Conservation (phyloP, 2,797 vertebrate genomes). For the Buphagus erythrorhynchus region DNA sequence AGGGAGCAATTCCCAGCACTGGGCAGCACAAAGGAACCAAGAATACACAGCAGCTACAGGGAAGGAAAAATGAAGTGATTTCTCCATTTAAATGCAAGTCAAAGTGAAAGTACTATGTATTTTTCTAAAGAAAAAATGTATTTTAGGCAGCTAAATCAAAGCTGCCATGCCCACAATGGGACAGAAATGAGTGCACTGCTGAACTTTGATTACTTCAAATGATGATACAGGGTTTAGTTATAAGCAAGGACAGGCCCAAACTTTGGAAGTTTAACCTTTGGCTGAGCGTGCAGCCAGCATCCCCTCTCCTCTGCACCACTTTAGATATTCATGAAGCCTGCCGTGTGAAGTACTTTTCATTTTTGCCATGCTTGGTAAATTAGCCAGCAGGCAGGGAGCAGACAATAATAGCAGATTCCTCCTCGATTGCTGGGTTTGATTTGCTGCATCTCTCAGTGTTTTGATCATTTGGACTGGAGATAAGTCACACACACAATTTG, state of each 20-base stretch:
- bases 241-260: not conserved
- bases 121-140: not conserved
- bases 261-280: not conserved
- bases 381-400: slow-evolving; percentile 25
- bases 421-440: slow-evolving; percentile 2
- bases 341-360: not conserved
- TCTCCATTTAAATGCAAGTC: not conserved
- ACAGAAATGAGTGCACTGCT: not conserved
- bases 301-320: not conserved
- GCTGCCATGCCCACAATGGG: not conserved
- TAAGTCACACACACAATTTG: slow-evolving; percentile 33
- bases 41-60: not conserved
- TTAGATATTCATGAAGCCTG: not conserved
- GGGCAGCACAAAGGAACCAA: not conserved
- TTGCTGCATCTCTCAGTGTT: slow-evolving; percentile 25
- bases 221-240: not conserved
- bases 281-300: not conserved
- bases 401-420: not conserved
- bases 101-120: not conserved
- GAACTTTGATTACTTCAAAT: not conserved
- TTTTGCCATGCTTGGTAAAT: slow-evolving; percentile 40
- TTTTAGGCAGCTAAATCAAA: not conserved
- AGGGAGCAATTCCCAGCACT: not conserved
- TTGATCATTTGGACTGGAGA: slow-evolving; percentile 42
- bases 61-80: not conserved